Conservation (phyloP, 2,797 vertebrate species). For the Antennarius maculatus region DNA sequence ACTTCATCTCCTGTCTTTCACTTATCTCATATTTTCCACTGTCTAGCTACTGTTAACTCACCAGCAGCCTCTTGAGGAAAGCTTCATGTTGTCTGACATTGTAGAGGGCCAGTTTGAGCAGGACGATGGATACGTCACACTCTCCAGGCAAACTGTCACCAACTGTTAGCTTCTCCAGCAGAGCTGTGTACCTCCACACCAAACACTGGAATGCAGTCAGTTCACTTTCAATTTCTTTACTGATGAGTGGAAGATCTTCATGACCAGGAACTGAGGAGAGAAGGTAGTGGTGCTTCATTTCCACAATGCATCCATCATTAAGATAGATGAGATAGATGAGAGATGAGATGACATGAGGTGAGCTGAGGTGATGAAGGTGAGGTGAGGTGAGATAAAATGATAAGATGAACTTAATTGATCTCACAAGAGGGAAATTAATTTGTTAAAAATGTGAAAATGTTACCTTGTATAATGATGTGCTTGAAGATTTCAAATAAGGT, state of each 20-base stretch:
- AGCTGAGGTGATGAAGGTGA: no score
- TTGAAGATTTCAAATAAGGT: no score
- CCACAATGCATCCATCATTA: not conserved
- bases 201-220: conserved; percentile 73
- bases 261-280: conserved; percentile 81
- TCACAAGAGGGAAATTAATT: no score
- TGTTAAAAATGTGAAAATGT: not conserved
- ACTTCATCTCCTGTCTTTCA: not conserved
- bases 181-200: conserved; percentile 83
- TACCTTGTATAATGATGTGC: not conserved
- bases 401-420: no score
- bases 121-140: conserved; percentile 29
- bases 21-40: no score
- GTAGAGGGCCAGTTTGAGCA: conserved; percentile 87
- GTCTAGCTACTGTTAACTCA: conserved; percentile 65
- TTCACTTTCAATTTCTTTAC: conserved; percentile 65
- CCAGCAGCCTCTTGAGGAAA: conserved; percentile 89
- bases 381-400: no score
- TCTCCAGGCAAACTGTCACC: conserved; percentile 15
- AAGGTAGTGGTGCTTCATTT: not conserved
- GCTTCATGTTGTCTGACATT: conserved; percentile 88
- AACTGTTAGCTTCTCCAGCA: conserved; percentile 80
- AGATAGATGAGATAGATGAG: no score
- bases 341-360: no score
- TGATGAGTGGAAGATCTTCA: conserved; percentile 76